Evolutionary conservation across 2,888 invertebrate genomes (phyloP), one percentile per base, ranked within the genome.

Genomic region (Thera britannica): DNA sequence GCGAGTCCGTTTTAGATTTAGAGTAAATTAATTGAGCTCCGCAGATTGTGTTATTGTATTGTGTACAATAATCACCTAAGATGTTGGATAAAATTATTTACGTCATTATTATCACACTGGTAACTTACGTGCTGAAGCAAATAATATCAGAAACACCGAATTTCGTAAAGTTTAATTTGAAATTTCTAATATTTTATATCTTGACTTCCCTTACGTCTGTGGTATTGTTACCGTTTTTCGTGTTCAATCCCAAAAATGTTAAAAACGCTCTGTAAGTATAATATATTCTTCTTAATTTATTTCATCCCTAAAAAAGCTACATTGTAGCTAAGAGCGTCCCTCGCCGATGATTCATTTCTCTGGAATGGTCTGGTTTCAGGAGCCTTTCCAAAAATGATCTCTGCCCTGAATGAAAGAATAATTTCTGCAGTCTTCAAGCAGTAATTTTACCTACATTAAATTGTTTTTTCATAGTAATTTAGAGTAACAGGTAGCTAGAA

Each of bases 241-340:
- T 92, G 65, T 91, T 94, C 70, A 92, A 92, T 71, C 94, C 94
- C 2, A 94, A 89, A 84, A 94, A 92, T 75, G 94, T 94, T 23
- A 93, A 91, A 73, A 95, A 95, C 81, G 90, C 92, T 44, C 76
- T 93, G 95, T 95, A 85, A 94, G 94, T 94, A 89, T 52, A 23
- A 23, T 9, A 48, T 49, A 49, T 56, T 44, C 7, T 55, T 46
- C 7, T 58, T 44, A 7, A 38, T 57, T 38, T 6, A 12, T 55
- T 9, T 56, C 8, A 3, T 8, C 44, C 34, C 35, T 23, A 2
- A 3, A 7, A 44, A 8, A 46, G 44, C 44, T 46, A 9, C 9
- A 2, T 46, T 46, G 41, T 46, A 9, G 6, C 2, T 6, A 8
- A 9, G 9, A 46, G 34, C 52, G 8, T 52, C 52, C 52, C 52